These are phyloP conservation scores for Sapayoa aenigma DNA, from an alignment of 2,113 vertebrate species.

Conservation along the genomic window DNA sequence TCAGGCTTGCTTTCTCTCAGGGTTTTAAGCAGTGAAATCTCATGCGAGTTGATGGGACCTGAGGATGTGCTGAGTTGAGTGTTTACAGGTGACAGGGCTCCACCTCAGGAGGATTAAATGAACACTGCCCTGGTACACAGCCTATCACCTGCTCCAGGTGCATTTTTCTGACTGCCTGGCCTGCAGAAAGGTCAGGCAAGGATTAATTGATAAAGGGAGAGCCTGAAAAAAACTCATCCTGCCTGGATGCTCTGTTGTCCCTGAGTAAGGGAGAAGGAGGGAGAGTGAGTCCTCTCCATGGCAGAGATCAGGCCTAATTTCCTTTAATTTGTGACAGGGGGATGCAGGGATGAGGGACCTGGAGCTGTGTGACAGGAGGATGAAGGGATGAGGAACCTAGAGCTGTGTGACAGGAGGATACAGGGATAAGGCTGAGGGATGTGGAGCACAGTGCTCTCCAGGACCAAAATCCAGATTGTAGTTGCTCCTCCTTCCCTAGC, in stretches of 20 bases:
- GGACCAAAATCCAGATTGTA: not conserved
- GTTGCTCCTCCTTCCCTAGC: not conserved
- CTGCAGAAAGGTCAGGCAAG: not conserved
- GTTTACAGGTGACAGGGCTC: not conserved
- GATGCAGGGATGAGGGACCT: not conserved
- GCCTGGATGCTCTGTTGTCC: not conserved
- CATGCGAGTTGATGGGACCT: not conserved
- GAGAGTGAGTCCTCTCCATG: not conserved
- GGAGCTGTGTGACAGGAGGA: not conserved
- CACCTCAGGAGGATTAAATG: fast-evolving
- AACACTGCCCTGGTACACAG: not conserved
- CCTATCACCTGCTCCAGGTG: fast-evolving
- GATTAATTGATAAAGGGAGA: not conserved
- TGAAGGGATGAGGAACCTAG: not conserved
- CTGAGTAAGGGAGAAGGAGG: not conserved
- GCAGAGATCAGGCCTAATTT: not conserved
- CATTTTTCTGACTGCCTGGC: not conserved
- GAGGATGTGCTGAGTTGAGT: not conserved
- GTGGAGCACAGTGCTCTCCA: not conserved
- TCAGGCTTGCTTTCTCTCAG: not conserved
- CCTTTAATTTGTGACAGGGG: not conserved
- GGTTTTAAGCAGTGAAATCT: not conserved
- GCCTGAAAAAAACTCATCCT: not conserved
- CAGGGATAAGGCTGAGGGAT: not conserved
- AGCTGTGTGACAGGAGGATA: not conserved